These are phyloP conservation scores for Electrophaes corylata DNA, from an alignment of 2,888 invertebrate species.

Conservation along the genomic window DNA sequence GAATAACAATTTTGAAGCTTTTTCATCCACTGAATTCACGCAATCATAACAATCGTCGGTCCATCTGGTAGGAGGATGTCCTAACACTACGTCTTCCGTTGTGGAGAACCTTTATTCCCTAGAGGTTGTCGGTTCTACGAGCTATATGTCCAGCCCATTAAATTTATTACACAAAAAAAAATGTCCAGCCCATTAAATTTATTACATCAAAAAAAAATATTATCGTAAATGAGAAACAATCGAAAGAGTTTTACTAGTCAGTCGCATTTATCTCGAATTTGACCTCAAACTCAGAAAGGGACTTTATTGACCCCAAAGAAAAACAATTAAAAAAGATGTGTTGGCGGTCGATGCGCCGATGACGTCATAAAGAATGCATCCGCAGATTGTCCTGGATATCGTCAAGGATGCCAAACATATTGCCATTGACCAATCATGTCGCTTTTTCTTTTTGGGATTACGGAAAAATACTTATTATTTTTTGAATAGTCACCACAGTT, in stretches of 20 bases:
- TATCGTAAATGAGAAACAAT: neutral
- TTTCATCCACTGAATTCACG: too few species aligned
- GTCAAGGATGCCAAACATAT: constrained; percentile 26
- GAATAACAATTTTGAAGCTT: too few species aligned
- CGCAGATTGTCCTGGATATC: constrained; percentile 32
- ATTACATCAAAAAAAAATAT: neutral
- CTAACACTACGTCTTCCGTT: too few species aligned
- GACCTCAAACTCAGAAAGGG: constrained; percentile 18
- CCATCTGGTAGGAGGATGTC: too few species aligned
- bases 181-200: too few species aligned
- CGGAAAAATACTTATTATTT: too few species aligned
- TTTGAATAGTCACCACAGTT: too few species aligned
- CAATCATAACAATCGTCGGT: too few species aligned
- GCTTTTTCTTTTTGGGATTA: neutral
- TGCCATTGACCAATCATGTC: constrained; percentile 7
- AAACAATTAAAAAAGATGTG: constrained; percentile 46
- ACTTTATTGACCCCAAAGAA: constrained; percentile 32
- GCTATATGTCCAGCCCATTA: too few species aligned
- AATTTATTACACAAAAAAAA: too few species aligned
- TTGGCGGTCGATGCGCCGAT: constrained; percentile 42
- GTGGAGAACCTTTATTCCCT: too few species aligned
- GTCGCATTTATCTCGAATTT: constrained; percentile 7
- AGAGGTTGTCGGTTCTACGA: too few species aligned
- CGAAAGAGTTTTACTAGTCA: neutral
- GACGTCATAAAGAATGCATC: constrained; percentile 50